phyloP scores from a whole-genome alignment of 2,113 vertebrate species.

The Laterallus jamaicensis region DNA sequence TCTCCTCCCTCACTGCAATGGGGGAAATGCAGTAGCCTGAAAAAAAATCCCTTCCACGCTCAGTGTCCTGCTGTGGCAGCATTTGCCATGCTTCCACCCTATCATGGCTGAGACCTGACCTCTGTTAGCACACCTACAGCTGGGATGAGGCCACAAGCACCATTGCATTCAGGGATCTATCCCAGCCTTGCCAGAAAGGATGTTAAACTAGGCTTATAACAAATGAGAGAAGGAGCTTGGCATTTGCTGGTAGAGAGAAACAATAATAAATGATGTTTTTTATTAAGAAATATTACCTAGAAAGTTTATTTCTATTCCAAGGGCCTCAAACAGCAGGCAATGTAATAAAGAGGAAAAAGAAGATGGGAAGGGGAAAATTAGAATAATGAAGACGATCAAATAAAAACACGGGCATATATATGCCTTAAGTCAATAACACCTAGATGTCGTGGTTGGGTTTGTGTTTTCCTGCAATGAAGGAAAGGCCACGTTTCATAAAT shows the following conservation, averaged over 20 bases:
- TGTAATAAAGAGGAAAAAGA: conserved; percentile 54
- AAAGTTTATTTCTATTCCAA: conserved; percentile 56
- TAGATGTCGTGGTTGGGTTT: not conserved
- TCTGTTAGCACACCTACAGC: not conserved
- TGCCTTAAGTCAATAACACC: conserved; percentile 31
- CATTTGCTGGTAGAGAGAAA: conserved; percentile 41
- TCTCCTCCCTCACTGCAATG: not conserved
- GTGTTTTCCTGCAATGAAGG: conserved; percentile 13
- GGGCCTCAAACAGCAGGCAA: conserved; percentile 12
- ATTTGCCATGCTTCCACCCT: not conserved
- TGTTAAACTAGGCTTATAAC: not conserved
- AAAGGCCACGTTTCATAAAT: conserved; percentile 28
- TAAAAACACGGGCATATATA: not conserved
- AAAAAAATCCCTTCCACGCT: not conserved
- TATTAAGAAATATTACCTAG: conserved; percentile 70
- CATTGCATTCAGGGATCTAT: not conserved
- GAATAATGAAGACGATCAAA: conserved; percentile 54
- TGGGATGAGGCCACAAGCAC: not conserved
- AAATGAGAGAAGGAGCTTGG: conserved; percentile 34
- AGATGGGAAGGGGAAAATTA: conserved; percentile 33
- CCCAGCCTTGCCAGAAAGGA: not conserved
- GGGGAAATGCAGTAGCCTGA: not conserved
- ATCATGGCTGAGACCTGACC: not conserved
- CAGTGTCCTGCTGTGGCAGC: not conserved
- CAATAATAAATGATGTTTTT: conserved; percentile 70